These are phyloP conservation scores for Anabas testudineus DNA, from an alignment of 2,797 vertebrate genomes.

Conservation along the genomic window DNA sequence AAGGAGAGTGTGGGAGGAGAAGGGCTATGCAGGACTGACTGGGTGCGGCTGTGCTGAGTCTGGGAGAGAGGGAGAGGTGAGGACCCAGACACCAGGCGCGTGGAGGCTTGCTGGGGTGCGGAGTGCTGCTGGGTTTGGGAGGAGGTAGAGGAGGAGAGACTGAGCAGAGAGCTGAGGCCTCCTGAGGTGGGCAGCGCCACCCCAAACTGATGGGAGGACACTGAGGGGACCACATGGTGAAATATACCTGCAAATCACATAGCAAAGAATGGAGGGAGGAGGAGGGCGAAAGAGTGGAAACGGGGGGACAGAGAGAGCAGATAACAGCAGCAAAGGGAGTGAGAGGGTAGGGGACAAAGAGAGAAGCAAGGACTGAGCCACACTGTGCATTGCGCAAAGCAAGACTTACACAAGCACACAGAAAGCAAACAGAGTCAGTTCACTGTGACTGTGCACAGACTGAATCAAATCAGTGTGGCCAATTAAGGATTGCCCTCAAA, in stretches of 20 bases:
- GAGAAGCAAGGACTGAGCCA: conserved; percentile 84
- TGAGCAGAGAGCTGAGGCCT: conserved; percentile 85
- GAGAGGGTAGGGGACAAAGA: conserved; percentile 67
- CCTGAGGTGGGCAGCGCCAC: conserved; percentile 86
- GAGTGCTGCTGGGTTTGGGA: conserved; percentile 83
- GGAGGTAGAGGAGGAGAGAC: conserved; percentile 84
- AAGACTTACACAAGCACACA: conserved; percentile 80
- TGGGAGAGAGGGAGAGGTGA: conserved; percentile 72
- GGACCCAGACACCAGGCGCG: conserved; percentile 67
- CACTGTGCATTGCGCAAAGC: conserved; percentile 86
- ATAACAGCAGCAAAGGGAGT: conserved; percentile 61
- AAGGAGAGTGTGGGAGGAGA: conserved; percentile 82
- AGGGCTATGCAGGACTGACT: conserved; percentile 84
- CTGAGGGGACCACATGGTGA: conserved; percentile 96
- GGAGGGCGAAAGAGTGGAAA: conserved; percentile 62
- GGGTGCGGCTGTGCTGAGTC: conserved; percentile 82
- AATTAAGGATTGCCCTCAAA: conserved; percentile 4
- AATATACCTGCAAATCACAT: conserved; percentile 96
- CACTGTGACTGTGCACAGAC: conserved; percentile 50
- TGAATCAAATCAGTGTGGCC: conserved; percentile 4
- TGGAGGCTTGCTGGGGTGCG: conserved; percentile 67
- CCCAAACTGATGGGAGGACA: conserved; percentile 95
- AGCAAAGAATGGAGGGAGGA: conserved; percentile 81
- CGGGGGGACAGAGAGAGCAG: conserved; percentile 40
- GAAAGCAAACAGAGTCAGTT: conserved; percentile 81